Evolutionary conservation across 1,140 invertebrate species (phyloP), one percentile per base, ranked within the genome.

Genomic region (Drosophila bocqueti): DNA sequence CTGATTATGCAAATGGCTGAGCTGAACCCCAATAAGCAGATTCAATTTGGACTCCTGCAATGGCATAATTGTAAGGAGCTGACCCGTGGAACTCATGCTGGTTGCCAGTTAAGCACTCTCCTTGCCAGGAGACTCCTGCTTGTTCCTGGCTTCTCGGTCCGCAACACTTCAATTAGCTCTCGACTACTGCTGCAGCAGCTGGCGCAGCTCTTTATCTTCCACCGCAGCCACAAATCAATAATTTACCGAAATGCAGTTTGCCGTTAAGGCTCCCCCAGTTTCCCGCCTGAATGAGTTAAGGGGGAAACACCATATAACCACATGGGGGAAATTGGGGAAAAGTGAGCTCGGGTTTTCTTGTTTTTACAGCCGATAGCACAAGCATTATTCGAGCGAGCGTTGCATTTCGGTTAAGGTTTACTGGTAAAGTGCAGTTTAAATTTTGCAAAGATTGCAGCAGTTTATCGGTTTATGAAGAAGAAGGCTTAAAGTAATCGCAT

Each of bases 161-260:
- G 66, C 36, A 73, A 52, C 68, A 52, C 69, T 72, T 73, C 67
- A 73, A 73, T 73, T 73, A 61, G 67, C 24, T 29, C 36, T 21
- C 29, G 29, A 36, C 10, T 52, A 36, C 10, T 52, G 49, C 9
- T 60, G 45, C 72, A 65, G 61, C 72, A 46, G 42, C 74, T 66
- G 71, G 49, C 55, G 63, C 62, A 59, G 74, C 43, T 64, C 73
- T 76, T 68, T 77, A 77, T 69, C 45, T 67, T 69, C 58, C 38
- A 69, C 50, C 74, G 24, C 75, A 76, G 62, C 74, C 74, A 60
- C 54, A 76, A 76, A 76, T 76, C 74, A 76, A 76, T 76, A 76
- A 76, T 67, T 59, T 43, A 76, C 62, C 73, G 21, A 76, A 76
- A 66, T 65, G 62, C 72, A 66, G 40, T 42, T 73, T 50, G 67